These are phyloP conservation scores for Loxodonta africana DNA, from an alignment of 2,113 vertebrate species.

Conservation along the genomic window DNA sequence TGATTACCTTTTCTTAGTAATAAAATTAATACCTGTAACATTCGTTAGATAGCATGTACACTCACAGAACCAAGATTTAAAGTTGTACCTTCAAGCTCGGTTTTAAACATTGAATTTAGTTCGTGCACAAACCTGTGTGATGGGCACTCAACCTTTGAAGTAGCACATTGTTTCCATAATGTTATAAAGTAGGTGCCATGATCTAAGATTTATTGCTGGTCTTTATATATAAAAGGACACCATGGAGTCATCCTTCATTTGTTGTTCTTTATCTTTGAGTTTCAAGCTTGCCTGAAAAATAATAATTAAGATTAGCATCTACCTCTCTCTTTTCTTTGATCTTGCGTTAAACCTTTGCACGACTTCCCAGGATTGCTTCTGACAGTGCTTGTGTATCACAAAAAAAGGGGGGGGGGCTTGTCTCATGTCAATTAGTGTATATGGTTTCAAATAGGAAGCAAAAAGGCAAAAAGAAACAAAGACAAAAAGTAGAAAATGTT, in stretches of 20 bases:
- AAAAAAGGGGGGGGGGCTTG: background rate
- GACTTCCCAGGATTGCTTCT: background rate
- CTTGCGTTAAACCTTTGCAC: background rate
- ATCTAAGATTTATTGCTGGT: background rate
- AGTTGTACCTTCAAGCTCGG: background rate
- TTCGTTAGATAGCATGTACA: background rate
- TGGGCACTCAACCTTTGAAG: background rate
- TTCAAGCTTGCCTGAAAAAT: background rate
- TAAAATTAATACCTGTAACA: background rate
- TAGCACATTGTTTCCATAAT: background rate
- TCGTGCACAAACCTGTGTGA: background rate
- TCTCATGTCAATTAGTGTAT: background rate
- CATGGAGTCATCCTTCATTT: background rate
- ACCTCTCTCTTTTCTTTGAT: background rate
- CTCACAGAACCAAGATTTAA: background rate
- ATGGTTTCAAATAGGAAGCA: background rate
- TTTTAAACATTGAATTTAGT: background rate
- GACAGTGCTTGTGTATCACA: background rate
- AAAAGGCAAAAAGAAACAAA: background rate
- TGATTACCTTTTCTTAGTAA: background rate
- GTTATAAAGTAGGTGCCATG: fast-evolving
- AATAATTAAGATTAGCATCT: background rate
- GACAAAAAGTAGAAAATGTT: background rate
- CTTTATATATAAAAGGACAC: background rate
- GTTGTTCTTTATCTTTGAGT: background rate